phyloP scores from a whole-genome alignment of 2,888 invertebrate species.

The Cryptocephalus primarius region DNA sequence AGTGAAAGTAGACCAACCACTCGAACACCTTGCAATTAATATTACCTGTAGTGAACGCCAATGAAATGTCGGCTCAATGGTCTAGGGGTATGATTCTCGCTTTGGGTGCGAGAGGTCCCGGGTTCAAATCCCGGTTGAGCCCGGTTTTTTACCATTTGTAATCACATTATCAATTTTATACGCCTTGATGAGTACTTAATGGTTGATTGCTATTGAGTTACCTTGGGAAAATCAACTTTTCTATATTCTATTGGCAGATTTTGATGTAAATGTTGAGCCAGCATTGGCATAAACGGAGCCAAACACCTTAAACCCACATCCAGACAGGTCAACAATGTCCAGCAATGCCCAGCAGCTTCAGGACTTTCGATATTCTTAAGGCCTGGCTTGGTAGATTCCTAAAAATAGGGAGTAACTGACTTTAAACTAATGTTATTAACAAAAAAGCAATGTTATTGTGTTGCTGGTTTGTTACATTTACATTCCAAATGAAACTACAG shows the following conservation, averaged over 20 bases:
- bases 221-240: conserved; percentile 22
- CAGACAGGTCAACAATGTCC: conserved; percentile 70
- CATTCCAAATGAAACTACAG: not conserved
- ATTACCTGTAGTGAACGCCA: too few species aligned
- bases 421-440: too few species aligned
- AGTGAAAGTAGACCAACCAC: too few species aligned
- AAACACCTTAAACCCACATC: conserved; percentile 78
- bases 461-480: too few species aligned
- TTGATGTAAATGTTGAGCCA: conserved; percentile 92
- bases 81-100: conserved; percentile 42
- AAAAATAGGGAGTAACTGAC: conserved; percentile 3
- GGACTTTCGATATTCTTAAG: conserved; percentile 44
- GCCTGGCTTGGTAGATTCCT: conserved; percentile 82
- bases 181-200: too few species aligned
- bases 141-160: not conserved
- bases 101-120: conserved; percentile 42
- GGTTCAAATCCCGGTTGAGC: conserved; percentile 36
- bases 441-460: too few species aligned
- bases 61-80: conserved; percentile 32
- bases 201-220: conserved; percentile 5
- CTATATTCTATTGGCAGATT: conserved; percentile 51
- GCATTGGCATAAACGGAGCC: conserved; percentile 95
- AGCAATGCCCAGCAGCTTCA: conserved; percentile 51
- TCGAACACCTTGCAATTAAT: too few species aligned
- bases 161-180: too few species aligned